These are phyloP conservation scores for Pollenia amentaria DNA, from an alignment of 2,888 invertebrate species.

Conservation along the genomic window DNA sequence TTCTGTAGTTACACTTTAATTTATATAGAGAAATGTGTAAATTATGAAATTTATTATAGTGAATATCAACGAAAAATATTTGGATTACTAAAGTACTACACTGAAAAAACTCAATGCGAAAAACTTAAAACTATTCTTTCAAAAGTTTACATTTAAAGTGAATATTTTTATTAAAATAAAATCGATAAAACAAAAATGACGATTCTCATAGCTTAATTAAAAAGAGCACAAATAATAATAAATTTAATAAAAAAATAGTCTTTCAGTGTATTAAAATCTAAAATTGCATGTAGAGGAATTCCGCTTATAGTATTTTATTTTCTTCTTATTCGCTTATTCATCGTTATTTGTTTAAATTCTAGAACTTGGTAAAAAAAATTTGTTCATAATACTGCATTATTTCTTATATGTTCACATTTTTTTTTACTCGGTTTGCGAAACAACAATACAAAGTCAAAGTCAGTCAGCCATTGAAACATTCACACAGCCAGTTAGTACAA, in stretches of 20 bases:
- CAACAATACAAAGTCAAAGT: conserved; percentile 67
- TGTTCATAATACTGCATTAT: conserved; percentile 13
- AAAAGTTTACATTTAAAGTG: no score
- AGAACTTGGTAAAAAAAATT: conserved; percentile 24
- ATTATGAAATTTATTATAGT: conserved; percentile 30
- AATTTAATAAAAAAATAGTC: no score
- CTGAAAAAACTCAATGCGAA: neutral
- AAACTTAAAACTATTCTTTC: no score
- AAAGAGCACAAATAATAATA: no score
- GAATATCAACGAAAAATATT: conserved; percentile 8
- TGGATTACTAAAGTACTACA: conserved; percentile 22
- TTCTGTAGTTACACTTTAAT: neutral
- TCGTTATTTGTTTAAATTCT: conserved; percentile 49
- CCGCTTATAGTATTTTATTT: neutral
- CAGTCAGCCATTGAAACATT: conserved; percentile 56
- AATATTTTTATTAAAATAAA: no score
- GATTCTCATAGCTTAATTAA: no score
- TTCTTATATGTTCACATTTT: neutral
- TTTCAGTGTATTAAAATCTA: conserved; percentile 6
- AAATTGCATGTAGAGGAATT: conserved; percentile 28
- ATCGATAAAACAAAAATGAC: no score
- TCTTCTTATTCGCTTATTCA: conserved; percentile 31
- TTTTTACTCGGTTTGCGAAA: conserved; percentile 16
- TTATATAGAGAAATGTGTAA: conserved; percentile 9
- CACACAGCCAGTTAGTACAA: conserved; percentile 41